These are phyloP conservation scores for Penelope pileata DNA, from an alignment of 2,113 vertebrate species.

Conservation along the genomic window DNA sequence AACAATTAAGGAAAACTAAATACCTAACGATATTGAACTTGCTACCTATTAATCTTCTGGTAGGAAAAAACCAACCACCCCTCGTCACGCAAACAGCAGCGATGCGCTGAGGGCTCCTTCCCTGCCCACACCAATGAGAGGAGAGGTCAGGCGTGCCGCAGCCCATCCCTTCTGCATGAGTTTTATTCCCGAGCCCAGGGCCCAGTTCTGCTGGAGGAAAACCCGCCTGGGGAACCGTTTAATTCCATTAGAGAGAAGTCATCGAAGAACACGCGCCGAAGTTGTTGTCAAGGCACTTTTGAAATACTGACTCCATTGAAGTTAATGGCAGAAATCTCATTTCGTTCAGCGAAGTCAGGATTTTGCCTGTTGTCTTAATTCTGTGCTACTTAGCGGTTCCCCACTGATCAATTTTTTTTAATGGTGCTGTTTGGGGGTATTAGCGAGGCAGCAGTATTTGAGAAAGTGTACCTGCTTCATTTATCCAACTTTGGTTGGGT, in stretches of 20 bases:
- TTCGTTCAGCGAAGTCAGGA: neutral
- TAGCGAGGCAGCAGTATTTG: neutral
- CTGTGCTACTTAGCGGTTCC: neutral
- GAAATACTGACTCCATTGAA: neutral
- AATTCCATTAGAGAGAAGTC: neutral
- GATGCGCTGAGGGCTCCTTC: neutral
- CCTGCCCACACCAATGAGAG: neutral
- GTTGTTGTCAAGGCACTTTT: neutral
- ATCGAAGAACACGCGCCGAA: neutral
- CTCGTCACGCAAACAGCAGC: neutral
- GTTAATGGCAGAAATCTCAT: neutral
- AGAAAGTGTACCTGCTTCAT: neutral
- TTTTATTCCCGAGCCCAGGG: neutral
- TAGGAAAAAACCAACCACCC: neutral
- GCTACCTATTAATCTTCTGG: constrained; percentile 18
- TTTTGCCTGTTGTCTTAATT: neutral
- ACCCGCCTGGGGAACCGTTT: neutral
- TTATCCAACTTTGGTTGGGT: neutral
- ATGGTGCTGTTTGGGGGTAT: neutral
- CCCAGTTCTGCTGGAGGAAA: neutral
- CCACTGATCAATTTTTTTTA: neutral
- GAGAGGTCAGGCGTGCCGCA: neutral
- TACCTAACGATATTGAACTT: constrained; percentile 21
- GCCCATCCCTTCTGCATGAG: neutral
- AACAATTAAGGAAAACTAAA: constrained; percentile 37